Base-by-base conservation (phyloP, 1,140 invertebrate species). In the Caerostris extrusa region DNA sequence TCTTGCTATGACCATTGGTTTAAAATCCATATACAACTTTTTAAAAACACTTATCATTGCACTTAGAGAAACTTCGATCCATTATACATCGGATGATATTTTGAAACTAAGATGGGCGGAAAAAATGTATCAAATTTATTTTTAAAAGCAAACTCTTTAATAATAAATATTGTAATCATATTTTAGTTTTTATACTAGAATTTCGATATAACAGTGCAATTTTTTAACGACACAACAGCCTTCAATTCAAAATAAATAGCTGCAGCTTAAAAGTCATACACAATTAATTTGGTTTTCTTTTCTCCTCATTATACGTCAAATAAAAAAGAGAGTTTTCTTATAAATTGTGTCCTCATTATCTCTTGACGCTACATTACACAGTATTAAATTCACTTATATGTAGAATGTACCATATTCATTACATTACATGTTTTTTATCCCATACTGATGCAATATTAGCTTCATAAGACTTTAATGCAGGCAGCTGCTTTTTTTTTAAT, bases 401-500 rank as follows among this genome's bases (percentile, higher is more conserved):
- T 56, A 5, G 7, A 83, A 56, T 14, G 19, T 1, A 58, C 14
- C 56, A 34, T n/a, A 56, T 55, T 58, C 82, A 58, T 83, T 58
- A 83, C 55, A 57, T 58, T 17, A 17, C 14, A 17, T 8, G n/a
- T 17, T 57, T 83, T n/a, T 58, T 77, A 77, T 53, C 10, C 7
- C 4, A 60, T 60, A 17, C 14, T 10, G 19, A 77, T 12, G 64
- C n/a, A 90, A 81, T 71, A 90, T 90, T 90, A 55, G 12, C 69
- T 60, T 89, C 58, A 60, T 34, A 69, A 60, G 55, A 50, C 8
- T 90, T 14, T 71, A 71, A 71, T 69, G 87, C 55, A 89, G 12
- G 64, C 64, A 90, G 7, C 58, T n/a, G 17, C 19, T 53, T 83
- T 64, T 83, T 64, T 34, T 34, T 91, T 91, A 83, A 92, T 85